phyloP scores from a whole-genome alignment of 2,797 vertebrate genomes.

The Diplodus puntazzo region DNA sequence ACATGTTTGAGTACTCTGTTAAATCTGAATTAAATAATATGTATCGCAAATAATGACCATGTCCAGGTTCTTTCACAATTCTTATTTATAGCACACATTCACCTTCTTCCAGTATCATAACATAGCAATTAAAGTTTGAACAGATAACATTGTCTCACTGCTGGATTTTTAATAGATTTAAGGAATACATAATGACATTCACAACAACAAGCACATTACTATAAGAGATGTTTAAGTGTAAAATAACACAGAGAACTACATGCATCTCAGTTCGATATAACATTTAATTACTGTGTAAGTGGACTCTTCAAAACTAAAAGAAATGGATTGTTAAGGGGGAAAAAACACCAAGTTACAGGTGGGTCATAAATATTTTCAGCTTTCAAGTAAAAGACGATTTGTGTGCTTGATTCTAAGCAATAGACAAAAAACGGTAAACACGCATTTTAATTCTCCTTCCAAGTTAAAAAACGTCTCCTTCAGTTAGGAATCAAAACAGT shows the following conservation, averaged over 20 bases:
- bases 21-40: slow-evolving; percentile 76
- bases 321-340: not conserved
- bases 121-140: slow-evolving; percentile 52
- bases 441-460: not conserved
- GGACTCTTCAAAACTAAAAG: slow-evolving; percentile 3
- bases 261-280: slow-evolving; percentile 25
- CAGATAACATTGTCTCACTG: slow-evolving; percentile 26
- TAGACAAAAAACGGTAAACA: slow-evolving; percentile 26
- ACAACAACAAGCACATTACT: slow-evolving; percentile 23
- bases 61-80: slow-evolving; percentile 18
- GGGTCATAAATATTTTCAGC: slow-evolving; percentile 19
- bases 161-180: slow-evolving; percentile 35
- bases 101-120: not conserved
- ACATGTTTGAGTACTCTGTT: slow-evolving; percentile 70
- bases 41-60: slow-evolving; percentile 48
- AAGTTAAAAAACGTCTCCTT: slow-evolving; percentile 16
- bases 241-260: slow-evolving; percentile 32
- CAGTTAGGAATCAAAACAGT: slow-evolving; percentile 24
- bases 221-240: slow-evolving; percentile 21
- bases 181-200: slow-evolving; percentile 41
- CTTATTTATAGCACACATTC: not conserved
- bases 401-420: slow-evolving; percentile 46
- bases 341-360: slow-evolving; percentile 22
- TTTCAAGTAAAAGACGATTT: slow-evolving; percentile 44
- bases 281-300: slow-evolving; percentile 16